Base-by-base conservation (phyloP, 2,888 invertebrate genomes). In the Glyphotaelius pellucidus region DNA sequence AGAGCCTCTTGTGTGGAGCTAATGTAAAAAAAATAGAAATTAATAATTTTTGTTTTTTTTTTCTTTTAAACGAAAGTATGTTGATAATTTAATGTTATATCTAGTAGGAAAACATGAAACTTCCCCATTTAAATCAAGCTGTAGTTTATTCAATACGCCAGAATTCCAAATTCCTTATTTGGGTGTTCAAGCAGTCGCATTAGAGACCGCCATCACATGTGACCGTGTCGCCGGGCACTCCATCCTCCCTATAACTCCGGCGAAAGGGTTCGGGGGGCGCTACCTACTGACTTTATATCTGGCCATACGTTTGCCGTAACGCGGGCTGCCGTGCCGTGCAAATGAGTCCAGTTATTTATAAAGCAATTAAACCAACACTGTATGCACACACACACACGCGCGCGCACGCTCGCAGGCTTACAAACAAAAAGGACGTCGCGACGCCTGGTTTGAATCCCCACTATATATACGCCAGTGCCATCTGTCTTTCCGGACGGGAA, bases 291-390 rank as follows among this genome's bases (percentile, higher is more conserved):
- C 67, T 67, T 25, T 67, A 67, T 67, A 67, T 67, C 67, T 52
- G 42, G 47, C 87, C 47, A 87, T 87, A 52, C 67, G 52, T 87
- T 87, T 92, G 31, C 91, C 84, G 83, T 38, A 92, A 90, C 88
- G 35, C 47, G 35, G 81, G 38, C 81, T 80, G 80, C 89, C 80
- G 80, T 42, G 47, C 87, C 84, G 85, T 89, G 90, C 92, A 91
- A 92, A 92, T 90, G 91, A 93, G 91, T 92, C 89, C 89, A 81
- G 92, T 92, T 92, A 92, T 92, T 93, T 93, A 93, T 91, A 93
- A 93, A 93, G 90, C 93, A 93, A 93, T 93, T 93, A 93, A 91
- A 91, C 81, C 87, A 91, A 91, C 92, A 87, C 91, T 84, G 85
- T 87, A 92, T 91, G 85, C 90, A 89, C 86, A 89, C 91, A 90